Evolutionary conservation across 2,888 invertebrate species (phyloP).

Genomic region (Lasioglossum figueresi): DNA sequence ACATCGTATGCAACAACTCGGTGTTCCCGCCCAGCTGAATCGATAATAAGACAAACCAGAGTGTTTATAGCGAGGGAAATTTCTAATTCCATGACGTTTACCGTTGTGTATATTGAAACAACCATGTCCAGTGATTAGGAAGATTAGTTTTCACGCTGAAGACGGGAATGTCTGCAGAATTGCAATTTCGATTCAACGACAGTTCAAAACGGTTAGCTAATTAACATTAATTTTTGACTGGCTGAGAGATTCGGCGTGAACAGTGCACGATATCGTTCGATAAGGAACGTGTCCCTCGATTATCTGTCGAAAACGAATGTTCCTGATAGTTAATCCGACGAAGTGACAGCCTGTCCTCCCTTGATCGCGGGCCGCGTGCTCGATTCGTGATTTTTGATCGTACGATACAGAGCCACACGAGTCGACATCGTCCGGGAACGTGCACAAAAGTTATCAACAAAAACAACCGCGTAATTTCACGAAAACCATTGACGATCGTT

Average conservation of each 20-base stretch:
- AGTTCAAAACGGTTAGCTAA: too few relatives aligned
- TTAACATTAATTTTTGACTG: not conserved
- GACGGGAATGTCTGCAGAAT: not conserved
- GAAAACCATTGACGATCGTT: not conserved
- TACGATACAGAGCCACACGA: conserved; percentile 40
- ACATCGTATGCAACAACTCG: not conserved
- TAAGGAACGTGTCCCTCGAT: not conserved
- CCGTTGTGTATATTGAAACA: not conserved
- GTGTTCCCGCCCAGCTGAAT: not conserved
- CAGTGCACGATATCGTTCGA: not conserved
- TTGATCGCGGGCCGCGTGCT: conserved; percentile 43
- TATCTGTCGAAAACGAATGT: conserved; percentile 20
- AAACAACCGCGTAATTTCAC: conserved; percentile 9
- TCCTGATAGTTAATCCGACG: conserved; percentile 13
- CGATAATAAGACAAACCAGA: not conserved
- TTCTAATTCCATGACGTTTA: not conserved
- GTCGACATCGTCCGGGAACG: conserved; percentile 21
- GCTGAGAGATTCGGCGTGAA: not conserved
- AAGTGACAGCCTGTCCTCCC: conserved; percentile 9
- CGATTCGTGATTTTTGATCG: conserved; percentile 45
- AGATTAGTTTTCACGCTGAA: too few relatives aligned
- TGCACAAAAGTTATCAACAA: conserved; percentile 25
- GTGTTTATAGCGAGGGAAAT: not conserved
- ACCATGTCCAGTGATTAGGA: not conserved
- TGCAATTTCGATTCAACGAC: not conserved